Evolutionary conservation across 2,113 vertebrate genomes (phyloP).

Genomic region (Australoheros scitulus): DNA sequence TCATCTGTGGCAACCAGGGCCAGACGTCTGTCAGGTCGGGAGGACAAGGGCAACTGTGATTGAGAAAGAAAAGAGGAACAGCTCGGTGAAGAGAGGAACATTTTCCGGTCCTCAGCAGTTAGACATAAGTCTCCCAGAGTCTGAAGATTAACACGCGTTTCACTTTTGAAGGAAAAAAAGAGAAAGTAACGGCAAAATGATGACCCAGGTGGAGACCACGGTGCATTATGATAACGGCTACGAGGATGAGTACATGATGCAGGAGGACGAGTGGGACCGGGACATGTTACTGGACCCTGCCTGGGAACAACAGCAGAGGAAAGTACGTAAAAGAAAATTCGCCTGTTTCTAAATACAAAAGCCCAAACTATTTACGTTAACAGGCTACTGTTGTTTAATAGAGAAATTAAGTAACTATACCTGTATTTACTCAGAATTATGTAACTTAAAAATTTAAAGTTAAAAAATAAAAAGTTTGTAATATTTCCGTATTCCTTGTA

Average conservation of each 20-base stretch:
- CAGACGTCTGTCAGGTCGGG: conserved; percentile 67
- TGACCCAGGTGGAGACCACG: conserved; percentile 75
- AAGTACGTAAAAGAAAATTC: conserved; percentile 65
- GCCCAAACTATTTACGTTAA: not conserved
- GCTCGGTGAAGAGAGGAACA: conserved; percentile 14
- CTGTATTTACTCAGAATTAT: not conserved
- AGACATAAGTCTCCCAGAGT: not conserved
- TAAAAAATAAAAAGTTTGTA: no score
- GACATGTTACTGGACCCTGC: conserved; percentile 85
- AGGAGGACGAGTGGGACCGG: conserved; percentile 85
- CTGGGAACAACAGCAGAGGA: conserved; percentile 86
- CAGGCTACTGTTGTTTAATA: not conserved
- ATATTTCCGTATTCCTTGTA: no score
- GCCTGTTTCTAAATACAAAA: not conserved
- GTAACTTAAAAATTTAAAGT: not conserved
- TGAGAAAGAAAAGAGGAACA: not conserved
- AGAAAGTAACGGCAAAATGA: conserved; percentile 34
- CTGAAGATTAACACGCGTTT: conserved; percentile 22
- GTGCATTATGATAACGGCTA: conserved; percentile 81
- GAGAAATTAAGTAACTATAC: not conserved
- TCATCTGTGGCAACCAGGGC: conserved; percentile 58
- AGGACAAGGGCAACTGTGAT: conserved; percentile 56
- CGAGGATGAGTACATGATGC: conserved; percentile 80
- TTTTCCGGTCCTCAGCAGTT: not conserved
- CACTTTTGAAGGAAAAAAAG: conserved; percentile 29